These are phyloP conservation scores for Oligia latruncula DNA, from an alignment of 2,888 invertebrate genomes.

Conservation along the genomic window DNA sequence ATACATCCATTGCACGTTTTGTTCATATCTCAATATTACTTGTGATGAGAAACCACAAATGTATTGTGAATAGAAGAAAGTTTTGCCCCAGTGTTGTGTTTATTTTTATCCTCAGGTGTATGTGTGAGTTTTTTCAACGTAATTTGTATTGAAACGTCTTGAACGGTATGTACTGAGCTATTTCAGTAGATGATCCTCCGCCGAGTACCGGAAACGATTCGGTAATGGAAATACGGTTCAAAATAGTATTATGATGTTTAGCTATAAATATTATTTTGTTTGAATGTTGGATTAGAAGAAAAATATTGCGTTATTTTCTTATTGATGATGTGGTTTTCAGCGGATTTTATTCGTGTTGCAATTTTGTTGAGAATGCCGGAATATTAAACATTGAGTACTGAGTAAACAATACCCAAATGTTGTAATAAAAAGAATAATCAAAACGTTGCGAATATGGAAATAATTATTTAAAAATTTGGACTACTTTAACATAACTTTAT, in stretches of 20 bases:
- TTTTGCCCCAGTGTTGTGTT: constrained; percentile 14
- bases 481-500: too few relatives aligned
- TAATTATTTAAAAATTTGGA: background rate
- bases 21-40: background rate
- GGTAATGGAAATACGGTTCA: constrained; percentile 69
- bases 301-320: constrained; percentile 47
- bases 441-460: background rate
- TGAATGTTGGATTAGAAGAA: constrained; percentile 58
- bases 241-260: constrained; percentile 68
- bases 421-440: background rate
- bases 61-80: constrained; percentile 47
- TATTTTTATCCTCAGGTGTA: constrained; percentile 63
- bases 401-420: background rate
- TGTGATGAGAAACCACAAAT: constrained; percentile 26
- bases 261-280: constrained; percentile 67
- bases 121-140: constrained; percentile 60
- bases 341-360: constrained; percentile 34
- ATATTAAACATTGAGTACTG: constrained; percentile 11
- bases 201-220: constrained; percentile 78
- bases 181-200: constrained; percentile 70
- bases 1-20: constrained; percentile 52
- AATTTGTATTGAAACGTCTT: constrained; percentile 65
- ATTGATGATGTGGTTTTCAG: constrained; percentile 41
- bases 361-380: constrained; percentile 23
- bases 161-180: constrained; percentile 69